These are phyloP conservation scores for Iphiclides podalirius DNA, from an alignment of 2,888 invertebrate species.

Conservation along the genomic window DNA sequence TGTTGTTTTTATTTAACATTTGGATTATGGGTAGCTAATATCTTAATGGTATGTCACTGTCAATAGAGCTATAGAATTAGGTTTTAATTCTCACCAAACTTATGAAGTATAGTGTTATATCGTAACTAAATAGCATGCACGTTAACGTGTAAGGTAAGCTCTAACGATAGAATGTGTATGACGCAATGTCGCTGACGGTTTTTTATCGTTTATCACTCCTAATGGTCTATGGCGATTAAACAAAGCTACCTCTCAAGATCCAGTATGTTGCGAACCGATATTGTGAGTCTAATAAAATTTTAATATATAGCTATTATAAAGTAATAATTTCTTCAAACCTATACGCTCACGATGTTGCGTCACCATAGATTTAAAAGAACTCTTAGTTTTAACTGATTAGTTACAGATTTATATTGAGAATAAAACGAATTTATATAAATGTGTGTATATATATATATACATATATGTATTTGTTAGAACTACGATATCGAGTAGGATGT, in stretches of 20 bases:
- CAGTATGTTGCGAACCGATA: background rate
- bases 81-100: slow-evolving; percentile 14
- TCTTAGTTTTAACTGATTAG: slow-evolving; percentile 11
- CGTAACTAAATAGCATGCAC: background rate
- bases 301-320: background rate
- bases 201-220: no score
- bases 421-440: slow-evolving; percentile 19
- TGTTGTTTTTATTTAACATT: slow-evolving; percentile 49
- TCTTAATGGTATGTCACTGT: slow-evolving; percentile 32
- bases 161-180: slow-evolving; percentile 6
- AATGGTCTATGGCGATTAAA: no score
- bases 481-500: slow-evolving; percentile 3
- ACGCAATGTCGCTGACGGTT: slow-evolving; percentile 11
- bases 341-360: slow-evolving; percentile 18
- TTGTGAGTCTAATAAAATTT: background rate
- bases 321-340: no score
- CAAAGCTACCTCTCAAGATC: slow-evolving; percentile 14
- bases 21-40: slow-evolving; percentile 66
- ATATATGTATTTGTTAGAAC: background rate
- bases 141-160: slow-evolving; percentile 9
- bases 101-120: slow-evolving; percentile 3
- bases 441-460: background rate
- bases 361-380: slow-evolving; percentile 10
- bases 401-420: slow-evolving; percentile 10
- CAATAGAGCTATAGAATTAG: slow-evolving; percentile 21